A percentile compares a stretch with the other conserved stretches of the same genome.
Evolutionary conservation across 2,113 vertebrate species (phyloP).

Genomic region (Colinus virginianus): DNA sequence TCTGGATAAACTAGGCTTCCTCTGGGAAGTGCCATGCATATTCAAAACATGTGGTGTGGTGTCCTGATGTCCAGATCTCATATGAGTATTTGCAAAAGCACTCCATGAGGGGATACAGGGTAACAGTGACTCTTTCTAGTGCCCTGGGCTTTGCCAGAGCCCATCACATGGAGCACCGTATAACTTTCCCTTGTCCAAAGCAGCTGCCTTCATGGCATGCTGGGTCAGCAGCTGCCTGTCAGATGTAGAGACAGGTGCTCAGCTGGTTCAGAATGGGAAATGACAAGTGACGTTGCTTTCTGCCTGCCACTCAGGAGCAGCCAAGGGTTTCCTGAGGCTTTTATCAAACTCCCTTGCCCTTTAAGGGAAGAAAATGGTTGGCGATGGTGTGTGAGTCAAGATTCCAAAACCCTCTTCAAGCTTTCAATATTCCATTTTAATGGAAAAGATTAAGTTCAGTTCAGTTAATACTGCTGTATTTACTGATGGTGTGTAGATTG

Average conservation of each 20-base stretch:
- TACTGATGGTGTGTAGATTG: slow-evolving; percentile 14
- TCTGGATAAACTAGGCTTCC: background rate
- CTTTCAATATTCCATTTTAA: background rate
- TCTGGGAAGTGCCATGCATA: background rate
- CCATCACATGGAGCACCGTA: background rate
- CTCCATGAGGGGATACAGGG: background rate
- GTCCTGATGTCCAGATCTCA: background rate
- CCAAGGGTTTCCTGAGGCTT: background rate
- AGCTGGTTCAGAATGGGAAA: background rate
- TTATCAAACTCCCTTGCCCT: background rate
- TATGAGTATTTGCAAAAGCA: background rate
- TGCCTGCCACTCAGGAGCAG: background rate
- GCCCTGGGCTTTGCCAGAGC: background rate
- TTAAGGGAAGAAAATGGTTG: background rate
- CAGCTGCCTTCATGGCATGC: background rate
- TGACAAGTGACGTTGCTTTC: background rate
- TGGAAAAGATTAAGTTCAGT: background rate
- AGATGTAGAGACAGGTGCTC: background rate
- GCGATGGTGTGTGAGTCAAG: background rate
- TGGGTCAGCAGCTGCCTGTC: background rate
- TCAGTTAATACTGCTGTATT: background rate
- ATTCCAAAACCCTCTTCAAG: background rate
- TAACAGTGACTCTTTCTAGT: background rate
- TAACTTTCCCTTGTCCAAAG: fast-evolving
- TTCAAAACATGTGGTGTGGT: fast-evolving